Conservation (phyloP, 1,140 invertebrate species). For the Diorhabda elongata region DNA sequence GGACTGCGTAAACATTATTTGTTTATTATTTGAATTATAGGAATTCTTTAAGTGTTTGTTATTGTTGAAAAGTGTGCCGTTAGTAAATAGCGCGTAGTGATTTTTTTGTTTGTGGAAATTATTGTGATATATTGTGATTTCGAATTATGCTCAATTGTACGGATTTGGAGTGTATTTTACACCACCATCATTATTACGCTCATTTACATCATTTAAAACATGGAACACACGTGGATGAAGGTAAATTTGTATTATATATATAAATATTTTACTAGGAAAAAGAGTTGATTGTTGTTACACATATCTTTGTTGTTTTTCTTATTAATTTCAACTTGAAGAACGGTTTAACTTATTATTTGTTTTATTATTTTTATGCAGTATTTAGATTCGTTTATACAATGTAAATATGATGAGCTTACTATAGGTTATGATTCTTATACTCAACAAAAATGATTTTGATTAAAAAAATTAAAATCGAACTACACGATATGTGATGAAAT, state of each 20-base stretch:
- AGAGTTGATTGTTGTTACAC: too few species aligned
- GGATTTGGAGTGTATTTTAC: slow-evolving; percentile 70
- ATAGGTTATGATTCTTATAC: too few species aligned
- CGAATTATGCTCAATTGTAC: slow-evolving; percentile 68
- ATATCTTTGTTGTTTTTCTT: too few species aligned
- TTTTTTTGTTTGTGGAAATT: neutral
- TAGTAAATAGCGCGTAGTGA: neutral
- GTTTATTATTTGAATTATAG: neutral
- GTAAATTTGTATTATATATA: slow-evolving; percentile 21
- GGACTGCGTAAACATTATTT: neutral
- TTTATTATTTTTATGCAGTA: too few species aligned
- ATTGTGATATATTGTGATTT: slow-evolving; percentile 3
- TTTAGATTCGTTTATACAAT: too few species aligned
- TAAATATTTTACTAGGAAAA: neutral
- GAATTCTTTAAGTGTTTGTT: neutral
- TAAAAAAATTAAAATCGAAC: too few species aligned
- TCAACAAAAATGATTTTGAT: too few species aligned
- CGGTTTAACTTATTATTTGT: too few species aligned
- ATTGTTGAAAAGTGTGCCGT: neutral
- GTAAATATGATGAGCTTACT: too few species aligned
- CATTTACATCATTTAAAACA: slow-evolving; percentile 65
- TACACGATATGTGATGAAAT: too few species aligned
- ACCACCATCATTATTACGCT: slow-evolving; percentile 69
- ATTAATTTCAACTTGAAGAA: too few species aligned
- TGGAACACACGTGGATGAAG: slow-evolving; percentile 48